Evolutionary conservation across 2,797 vertebrate species (phyloP).

Genomic region (Danio aesculapii): DNA sequence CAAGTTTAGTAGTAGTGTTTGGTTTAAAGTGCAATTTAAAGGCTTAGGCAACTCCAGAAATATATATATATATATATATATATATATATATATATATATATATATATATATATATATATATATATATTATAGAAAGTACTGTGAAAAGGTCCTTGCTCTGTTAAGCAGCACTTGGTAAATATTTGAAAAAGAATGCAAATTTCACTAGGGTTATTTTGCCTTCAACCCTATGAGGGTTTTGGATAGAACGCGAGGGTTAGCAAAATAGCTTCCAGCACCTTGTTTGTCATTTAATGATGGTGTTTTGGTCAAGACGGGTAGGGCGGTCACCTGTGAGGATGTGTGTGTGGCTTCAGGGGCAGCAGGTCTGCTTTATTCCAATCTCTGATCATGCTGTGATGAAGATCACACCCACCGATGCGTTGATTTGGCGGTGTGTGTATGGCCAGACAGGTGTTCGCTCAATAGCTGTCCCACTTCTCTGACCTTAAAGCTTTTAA

Average conservation of each 20-base stretch:
- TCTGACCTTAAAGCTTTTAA: conserved; percentile 84
- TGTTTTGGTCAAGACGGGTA: not conserved
- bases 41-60: no score
- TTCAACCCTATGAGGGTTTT: not conserved
- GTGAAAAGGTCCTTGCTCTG: no score
- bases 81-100: no score
- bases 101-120: no score
- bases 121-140: no score
- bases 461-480: conserved; percentile 81
- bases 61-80: no score
- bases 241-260: not conserved
- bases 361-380: conserved; percentile 70
- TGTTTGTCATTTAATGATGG: conserved; percentile 17
- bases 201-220: no score
- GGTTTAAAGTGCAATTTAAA: no score
- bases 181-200: no score
- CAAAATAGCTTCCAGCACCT: not conserved
- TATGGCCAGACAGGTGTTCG: conserved; percentile 78
- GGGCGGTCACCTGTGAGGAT: not conserved
- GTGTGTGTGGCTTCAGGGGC: not conserved
- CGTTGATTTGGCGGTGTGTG: conserved; percentile 39
- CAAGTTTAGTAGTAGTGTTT: no score
- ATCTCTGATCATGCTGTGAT: conserved; percentile 72
- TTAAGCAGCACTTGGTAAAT: no score
- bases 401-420: conserved; percentile 73